phyloP scores from a whole-genome alignment of 1,140 invertebrate genomes.

The Orchestia grillus region DNA sequence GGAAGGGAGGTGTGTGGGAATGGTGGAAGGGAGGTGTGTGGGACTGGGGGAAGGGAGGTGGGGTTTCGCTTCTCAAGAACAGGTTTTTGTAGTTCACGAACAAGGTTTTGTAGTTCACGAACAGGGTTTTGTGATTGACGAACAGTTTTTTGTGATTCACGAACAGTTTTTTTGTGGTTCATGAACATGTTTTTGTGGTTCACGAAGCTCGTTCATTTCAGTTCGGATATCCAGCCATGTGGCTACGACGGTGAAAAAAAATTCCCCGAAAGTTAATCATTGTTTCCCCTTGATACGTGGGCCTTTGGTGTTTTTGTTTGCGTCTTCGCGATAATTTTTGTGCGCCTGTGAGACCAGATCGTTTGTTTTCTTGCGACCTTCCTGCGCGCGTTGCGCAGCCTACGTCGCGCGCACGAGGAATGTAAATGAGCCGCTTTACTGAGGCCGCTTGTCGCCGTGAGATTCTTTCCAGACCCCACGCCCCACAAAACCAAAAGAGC shows the following conservation, averaged over 20 bases:
- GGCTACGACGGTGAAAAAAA: neutral
- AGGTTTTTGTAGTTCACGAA: no score
- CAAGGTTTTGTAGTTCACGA: no score
- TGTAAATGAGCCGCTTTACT: slow-evolving; percentile 10
- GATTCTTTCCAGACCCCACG: neutral
- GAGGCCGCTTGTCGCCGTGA: neutral
- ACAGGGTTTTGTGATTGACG: neutral
- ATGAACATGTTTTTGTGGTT: neutral
- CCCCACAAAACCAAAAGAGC: neutral
- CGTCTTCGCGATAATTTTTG: neutral
- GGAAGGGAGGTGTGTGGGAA: neutral
- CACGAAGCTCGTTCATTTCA: neutral
- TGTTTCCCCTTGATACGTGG: neutral
- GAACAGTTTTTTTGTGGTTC: neutral
- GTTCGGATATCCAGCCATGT: neutral
- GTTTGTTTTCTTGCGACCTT: neutral
- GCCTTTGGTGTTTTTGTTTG: neutral
- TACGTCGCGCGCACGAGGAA: neutral
- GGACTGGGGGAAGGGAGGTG: no score
- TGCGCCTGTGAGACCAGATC: neutral
- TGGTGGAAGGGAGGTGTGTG: neutral
- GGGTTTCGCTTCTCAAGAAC: no score
- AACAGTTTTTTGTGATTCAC: neutral
- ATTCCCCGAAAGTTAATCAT: neutral
- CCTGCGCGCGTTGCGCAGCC: neutral